A percentile compares a stretch with the other conserved stretches of the same genome.
These are phyloP conservation scores for Callospermophilus lateralis DNA, from an alignment of 2,113 vertebrate species.

Conservation along the genomic window DNA sequence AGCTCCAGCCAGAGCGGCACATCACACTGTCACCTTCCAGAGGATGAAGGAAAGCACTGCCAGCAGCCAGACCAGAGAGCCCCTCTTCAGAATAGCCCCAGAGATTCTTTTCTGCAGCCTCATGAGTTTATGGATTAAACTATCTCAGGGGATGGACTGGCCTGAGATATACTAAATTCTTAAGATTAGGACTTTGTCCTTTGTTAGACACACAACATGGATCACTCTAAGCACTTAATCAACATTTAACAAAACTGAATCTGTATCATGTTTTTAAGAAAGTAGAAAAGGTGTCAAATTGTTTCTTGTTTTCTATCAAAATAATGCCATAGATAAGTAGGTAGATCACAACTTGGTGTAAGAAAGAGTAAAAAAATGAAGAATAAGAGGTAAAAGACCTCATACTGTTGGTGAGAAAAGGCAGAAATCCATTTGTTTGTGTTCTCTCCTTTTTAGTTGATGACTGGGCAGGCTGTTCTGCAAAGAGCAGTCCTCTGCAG, in stretches of 20 bases:
- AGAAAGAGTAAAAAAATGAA: not conserved
- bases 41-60: not conserved
- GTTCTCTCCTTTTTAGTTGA: conserved; percentile 6
- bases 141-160: not conserved
- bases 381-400: not conserved
- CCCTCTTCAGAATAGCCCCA: not conserved
- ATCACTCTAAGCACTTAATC: conserved; percentile 16
- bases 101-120: not conserved
- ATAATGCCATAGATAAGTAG: not conserved
- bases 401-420: not conserved
- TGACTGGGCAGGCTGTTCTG: not conserved
- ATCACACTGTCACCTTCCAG: not conserved
- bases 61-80: not conserved
- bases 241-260: conserved; percentile 52
- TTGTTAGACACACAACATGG: not conserved
- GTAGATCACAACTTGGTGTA: not conserved
- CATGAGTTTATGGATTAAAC: conserved; percentile 27
- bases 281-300: conserved; percentile 26
- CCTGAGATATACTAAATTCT: not conserved
- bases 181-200: conserved; percentile 38
- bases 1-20: not conserved
- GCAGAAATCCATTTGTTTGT: not conserved
- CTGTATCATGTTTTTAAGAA: not conserved
- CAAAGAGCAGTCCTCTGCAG: not conserved
- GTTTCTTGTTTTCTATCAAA: not conserved